Conservation (phyloP, 1,140 invertebrate species). For the Mamestra configurata region DNA sequence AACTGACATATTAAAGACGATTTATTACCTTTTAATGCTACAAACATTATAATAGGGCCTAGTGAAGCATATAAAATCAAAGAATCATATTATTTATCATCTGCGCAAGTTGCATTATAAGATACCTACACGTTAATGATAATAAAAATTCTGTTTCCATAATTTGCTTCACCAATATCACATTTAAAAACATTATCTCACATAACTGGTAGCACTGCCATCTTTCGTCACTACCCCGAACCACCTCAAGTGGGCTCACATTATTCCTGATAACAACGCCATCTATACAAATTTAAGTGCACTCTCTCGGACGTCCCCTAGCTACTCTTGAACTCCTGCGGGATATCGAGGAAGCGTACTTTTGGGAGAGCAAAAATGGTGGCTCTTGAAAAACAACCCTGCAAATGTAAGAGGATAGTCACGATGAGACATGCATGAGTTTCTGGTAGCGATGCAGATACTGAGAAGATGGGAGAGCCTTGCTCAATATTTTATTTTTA, state of each 20-base stretch:
- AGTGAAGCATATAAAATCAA: no score
- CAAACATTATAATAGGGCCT: no score
- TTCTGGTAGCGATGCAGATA: background rate
- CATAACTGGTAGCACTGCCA: conserved; percentile 16
- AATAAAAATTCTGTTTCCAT: background rate
- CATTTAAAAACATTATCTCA: background rate
- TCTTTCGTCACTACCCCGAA: background rate
- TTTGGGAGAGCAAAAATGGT: background rate
- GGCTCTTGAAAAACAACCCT: background rate
- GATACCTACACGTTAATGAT: no score
- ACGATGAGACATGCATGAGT: no score
- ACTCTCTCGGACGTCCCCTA: background rate
- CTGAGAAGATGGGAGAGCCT: no score
- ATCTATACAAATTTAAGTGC: background rate
- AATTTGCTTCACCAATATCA: background rate
- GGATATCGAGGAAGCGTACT: background rate
- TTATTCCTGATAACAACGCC: background rate
- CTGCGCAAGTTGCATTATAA: background rate
- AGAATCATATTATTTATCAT: background rate
- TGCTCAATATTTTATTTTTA: no score
- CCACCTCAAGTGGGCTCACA: background rate
- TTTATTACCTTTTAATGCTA: no score
- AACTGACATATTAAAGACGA: no score
- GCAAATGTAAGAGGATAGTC: background rate
- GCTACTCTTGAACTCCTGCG: background rate